A percentile compares a stretch with the other conserved stretches of the same genome.
These are phyloP conservation scores for Magallana ariakensis DNA, from an alignment of 1,140 invertebrate genomes.

Conservation along the genomic window DNA sequence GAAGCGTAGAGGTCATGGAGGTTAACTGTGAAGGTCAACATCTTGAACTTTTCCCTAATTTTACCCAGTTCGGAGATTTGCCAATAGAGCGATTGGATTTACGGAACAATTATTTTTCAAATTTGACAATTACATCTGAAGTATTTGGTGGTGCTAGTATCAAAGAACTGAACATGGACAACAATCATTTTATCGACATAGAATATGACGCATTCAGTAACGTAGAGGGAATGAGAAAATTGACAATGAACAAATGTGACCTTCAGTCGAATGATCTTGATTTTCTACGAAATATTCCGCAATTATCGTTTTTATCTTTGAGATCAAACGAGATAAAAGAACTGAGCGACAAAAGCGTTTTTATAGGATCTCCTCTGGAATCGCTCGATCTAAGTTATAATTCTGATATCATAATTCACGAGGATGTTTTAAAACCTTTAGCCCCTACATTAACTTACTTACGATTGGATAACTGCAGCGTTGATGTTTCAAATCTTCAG, in stretches of 20 bases:
- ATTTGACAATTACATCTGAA: not conserved
- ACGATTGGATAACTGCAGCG: not conserved
- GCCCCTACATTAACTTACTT: not conserved
- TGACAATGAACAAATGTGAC: not conserved
- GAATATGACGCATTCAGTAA: conserved; percentile 2
- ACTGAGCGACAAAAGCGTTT: not conserved
- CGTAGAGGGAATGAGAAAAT: not conserved
- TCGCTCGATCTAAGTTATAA: not conserved
- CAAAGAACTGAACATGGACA: conserved; percentile 14
- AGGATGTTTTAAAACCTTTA: conserved; percentile 6
- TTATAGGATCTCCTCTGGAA: not conserved
- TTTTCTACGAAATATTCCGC: conserved; percentile 1
- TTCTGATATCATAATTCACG: not conserved
- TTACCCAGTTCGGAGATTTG: not conserved
- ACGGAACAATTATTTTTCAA: not conserved
- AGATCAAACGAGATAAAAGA: conserved; percentile 2
- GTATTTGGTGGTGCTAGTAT: not conserved
- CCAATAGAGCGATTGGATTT: not conserved
- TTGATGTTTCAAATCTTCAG: conserved; percentile 3
- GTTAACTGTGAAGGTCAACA: not conserved
- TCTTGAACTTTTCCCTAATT: not conserved
- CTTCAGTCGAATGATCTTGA: not conserved
- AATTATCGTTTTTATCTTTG: not conserved
- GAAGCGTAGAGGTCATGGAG: not conserved
- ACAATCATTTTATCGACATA: not conserved